Conservation (phyloP, 2,797 vertebrate genomes). For the Parambassis ranga region DNA sequence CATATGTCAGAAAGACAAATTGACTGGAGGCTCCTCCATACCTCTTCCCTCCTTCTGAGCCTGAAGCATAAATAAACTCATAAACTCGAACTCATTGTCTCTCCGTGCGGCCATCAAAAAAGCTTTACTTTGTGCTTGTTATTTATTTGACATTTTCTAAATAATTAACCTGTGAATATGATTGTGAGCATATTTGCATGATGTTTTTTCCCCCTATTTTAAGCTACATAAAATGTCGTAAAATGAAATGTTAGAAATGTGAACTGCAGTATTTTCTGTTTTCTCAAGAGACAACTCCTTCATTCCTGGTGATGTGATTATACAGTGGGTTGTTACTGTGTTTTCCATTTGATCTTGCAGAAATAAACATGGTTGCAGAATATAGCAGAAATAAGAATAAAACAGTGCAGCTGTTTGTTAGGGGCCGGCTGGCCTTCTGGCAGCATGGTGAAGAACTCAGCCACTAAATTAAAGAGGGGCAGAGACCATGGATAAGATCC, state of each 20-base stretch:
- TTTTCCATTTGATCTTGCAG: constrained; percentile 64
- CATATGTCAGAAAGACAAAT: constrained; percentile 74
- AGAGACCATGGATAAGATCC: no score
- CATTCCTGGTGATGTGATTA: constrained; percentile 69
- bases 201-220: constrained; percentile 34
- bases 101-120: constrained; percentile 24
- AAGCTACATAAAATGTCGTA: constrained; percentile 45
- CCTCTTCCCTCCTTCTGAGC: constrained; percentile 56
- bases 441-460: no score
- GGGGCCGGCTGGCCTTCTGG: no score
- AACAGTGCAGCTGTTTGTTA: constrained; percentile 29
- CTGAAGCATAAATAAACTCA: constrained; percentile 66
- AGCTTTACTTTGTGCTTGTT: constrained; percentile 44
- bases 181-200: constrained; percentile 75
- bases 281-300: constrained; percentile 44
- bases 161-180: constrained; percentile 65
- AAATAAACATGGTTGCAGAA: constrained; percentile 64
- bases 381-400: constrained; percentile 66
- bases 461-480: no score
- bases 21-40: constrained; percentile 63
- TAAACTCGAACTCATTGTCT: constrained; percentile 22
- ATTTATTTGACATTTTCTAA: constrained; percentile 38
- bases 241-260: constrained; percentile 37
- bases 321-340: constrained; percentile 64
- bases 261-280: constrained; percentile 50